Evolutionary conservation across 2,888 invertebrate genomes (phyloP), one percentile per base, ranked within the genome.

Genomic region (Pandemis corylana): DNA sequence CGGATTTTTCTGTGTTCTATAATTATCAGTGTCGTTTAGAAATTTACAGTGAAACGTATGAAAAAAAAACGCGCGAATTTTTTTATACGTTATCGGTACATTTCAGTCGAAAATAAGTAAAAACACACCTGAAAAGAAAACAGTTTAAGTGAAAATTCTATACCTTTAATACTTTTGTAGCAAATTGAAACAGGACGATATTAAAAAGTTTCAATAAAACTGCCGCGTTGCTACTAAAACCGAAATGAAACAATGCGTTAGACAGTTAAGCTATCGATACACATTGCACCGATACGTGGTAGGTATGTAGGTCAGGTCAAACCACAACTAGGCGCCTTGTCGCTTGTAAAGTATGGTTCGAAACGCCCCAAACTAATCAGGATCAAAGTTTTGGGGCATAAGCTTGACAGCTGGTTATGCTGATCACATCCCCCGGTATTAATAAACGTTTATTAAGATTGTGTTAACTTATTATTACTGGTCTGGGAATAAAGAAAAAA

Each of bases 281-380:
- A 61, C 20, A 61, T 68, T 69, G 28, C 41, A 67, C 69, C 74
- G 69, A 69, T 74, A 61, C 59, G 44, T 44, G 28, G 65, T 53
- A 74, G 28, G 65, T 53, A 74, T 74, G 66, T 66, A 64, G 74
- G 74, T 70, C 74, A 70, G 69, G 74, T 70, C 65, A 70, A 66
- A 53, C 66, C 62, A 36, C 73, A 41, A 59, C 53, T 20, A 69
- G 15, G 69, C 28, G 61, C 69, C 70, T 51, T 36, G 49, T 9
- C 41, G 41, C 15, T 36, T 49, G 42, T 46, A 49, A 69, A 65
- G 59, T 69, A 44, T 69, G 61, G 46, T 70, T 53, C 15, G 66
- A 62, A 71, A 62, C 66, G 62, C 67, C 66, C 36, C 59, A 28
- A 59, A 20, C 66, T 71, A 71, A 71, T 71, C 66, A 59, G 66